phyloP scores from a whole-genome alignment of 1,140 invertebrate species.

The Lordiphosa clarofinis region DNA sequence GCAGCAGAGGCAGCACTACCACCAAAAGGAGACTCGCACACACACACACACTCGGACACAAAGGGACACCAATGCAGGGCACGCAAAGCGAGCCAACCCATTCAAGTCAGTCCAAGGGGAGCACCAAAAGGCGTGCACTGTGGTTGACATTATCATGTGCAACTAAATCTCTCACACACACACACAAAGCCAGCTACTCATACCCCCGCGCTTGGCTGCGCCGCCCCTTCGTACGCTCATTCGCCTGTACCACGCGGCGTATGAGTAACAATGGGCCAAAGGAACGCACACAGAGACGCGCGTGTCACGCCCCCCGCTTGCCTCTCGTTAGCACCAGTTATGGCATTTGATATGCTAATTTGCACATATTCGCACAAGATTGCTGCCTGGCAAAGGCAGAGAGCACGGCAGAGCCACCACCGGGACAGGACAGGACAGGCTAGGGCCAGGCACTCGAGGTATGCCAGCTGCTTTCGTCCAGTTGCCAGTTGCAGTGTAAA shows the following conservation, averaged over 20 bases:
- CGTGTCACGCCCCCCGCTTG: conserved; percentile 11
- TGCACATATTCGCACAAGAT: conserved; percentile 51
- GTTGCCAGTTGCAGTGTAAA: conserved; percentile 34
- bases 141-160: conserved; percentile 73
- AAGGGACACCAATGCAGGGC: conserved; percentile 54
- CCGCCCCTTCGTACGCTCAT: conserved; percentile 70
- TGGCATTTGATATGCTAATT: conserved; percentile 77
- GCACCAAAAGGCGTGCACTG: conserved; percentile 55
- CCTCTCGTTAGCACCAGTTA: conserved; percentile 46
- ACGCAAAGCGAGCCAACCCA: conserved; percentile 47
- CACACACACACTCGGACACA: conserved; percentile 12
- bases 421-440: conserved; percentile 16
- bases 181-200: conserved; percentile 18
- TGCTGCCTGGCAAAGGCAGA: conserved; percentile 8
- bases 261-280: conserved; percentile 61
- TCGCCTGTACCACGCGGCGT: conserved; percentile 66
- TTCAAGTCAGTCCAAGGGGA: conserved; percentile 24
- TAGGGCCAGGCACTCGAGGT: conserved; percentile 28
- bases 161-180: conserved; percentile 60
- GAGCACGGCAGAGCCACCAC: conserved; percentile 43
- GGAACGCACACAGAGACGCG: conserved; percentile 25
- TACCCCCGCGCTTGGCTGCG: conserved; percentile 21
- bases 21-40: conserved; percentile 27
- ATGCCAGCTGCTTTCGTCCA: conserved; percentile 27
- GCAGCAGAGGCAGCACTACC: conserved; percentile 50